phyloP scores from a whole-genome alignment of 2,113 vertebrate genomes.

The Bagarius yarrelli region DNA sequence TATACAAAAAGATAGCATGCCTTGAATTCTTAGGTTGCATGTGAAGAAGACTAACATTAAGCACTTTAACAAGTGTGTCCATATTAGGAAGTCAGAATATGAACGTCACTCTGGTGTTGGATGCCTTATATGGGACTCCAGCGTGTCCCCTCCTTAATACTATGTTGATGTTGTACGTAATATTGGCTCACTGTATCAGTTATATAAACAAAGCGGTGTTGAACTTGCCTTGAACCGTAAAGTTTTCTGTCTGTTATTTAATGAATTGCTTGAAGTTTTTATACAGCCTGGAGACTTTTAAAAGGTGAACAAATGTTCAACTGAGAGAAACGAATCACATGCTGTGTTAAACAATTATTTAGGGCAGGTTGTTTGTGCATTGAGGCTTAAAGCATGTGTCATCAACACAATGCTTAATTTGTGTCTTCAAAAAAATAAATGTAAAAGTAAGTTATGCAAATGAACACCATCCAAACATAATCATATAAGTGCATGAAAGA shows the following conservation, averaged over 20 bases:
- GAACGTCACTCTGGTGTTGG: constrained; percentile 22
- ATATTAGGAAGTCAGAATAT: constrained; percentile 38
- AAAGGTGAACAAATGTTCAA: neutral
- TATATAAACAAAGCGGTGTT: neutral
- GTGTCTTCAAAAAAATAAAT: neutral
- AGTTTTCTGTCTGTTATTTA: neutral
- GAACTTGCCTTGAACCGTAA: neutral
- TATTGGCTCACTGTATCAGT: neutral
- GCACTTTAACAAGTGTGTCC: constrained; percentile 24
- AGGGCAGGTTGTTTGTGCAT: neutral
- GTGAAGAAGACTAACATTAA: constrained; percentile 9
- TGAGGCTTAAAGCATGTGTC: neutral
- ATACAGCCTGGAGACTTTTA: neutral
- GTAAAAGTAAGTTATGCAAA: neutral
- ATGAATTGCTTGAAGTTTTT: neutral
- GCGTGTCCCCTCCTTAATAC: neutral
- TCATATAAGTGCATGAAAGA: neutral
- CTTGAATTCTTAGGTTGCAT: neutral
- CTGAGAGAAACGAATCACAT: neutral
- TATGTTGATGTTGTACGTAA: neutral
- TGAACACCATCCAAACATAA: neutral
- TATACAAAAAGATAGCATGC: neutral
- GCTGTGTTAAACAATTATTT: neutral
- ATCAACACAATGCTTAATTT: neutral
- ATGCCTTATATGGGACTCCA: constrained; percentile 45